A percentile compares a stretch with the other conserved stretches of the same genome.
These are phyloP conservation scores for Drosophila diplacantha DNA, from an alignment of 2,888 invertebrate species.

Conservation along the genomic window DNA sequence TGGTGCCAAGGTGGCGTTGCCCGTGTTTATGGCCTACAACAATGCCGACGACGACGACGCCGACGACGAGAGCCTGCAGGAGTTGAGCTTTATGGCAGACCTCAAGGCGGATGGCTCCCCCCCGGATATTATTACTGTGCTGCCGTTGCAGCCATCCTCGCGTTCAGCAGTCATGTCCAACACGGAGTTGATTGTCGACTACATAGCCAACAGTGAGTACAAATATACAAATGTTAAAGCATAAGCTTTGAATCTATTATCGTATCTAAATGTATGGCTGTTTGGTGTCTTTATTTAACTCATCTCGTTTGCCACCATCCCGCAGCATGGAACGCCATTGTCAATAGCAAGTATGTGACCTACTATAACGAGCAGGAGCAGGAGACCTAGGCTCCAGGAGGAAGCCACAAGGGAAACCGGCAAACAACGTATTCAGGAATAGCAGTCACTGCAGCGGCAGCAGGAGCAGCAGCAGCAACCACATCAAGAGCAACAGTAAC, in stretches of 20 bases:
- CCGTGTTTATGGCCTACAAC: conserved; percentile 42
- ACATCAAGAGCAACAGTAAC: not conserved
- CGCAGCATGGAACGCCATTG: conserved; percentile 86
- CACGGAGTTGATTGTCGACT: conserved; percentile 80
- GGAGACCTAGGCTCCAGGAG: conserved; percentile 22
- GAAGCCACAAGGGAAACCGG: not conserved
- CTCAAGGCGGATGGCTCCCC: conserved; percentile 42
- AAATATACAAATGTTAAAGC: too few species aligned
- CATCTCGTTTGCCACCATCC: not conserved
- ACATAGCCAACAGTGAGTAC: conserved; percentile 82
- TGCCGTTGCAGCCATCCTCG: not conserved
- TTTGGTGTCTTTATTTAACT: not conserved
- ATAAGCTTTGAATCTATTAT: not conserved
- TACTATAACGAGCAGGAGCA: conserved; percentile 80
- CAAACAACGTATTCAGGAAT: conserved; percentile 2
- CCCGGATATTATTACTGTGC: conserved; percentile 6
- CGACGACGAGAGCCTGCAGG: conserved; percentile 49
- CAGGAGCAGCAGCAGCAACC: not conserved
- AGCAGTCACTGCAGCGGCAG: not conserved
- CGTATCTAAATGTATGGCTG: not conserved
- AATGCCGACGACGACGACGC: conserved; percentile 30
- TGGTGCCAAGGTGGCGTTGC: conserved; percentile 23
- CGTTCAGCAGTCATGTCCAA: conserved; percentile 32
- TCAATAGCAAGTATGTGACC: conserved; percentile 80
- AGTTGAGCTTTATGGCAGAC: conserved; percentile 59